These are phyloP conservation scores for Meda fulgida DNA, from an alignment of 2,797 vertebrate genomes.

Conservation along the genomic window DNA sequence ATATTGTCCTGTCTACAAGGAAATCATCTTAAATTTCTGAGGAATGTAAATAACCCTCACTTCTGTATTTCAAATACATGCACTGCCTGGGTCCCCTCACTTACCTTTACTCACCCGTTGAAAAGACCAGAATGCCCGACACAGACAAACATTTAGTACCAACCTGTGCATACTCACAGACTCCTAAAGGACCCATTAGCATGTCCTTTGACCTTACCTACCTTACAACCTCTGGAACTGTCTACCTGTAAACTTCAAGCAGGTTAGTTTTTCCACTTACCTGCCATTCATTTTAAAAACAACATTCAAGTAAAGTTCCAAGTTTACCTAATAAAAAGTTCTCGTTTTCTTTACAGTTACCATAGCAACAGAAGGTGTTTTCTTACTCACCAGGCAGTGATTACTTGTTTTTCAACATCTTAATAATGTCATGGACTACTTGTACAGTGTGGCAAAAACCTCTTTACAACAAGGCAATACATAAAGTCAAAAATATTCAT, in stretches of 20 bases:
- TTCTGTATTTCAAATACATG: background rate
- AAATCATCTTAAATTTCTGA: background rate
- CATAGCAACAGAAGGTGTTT: constrained; percentile 84
- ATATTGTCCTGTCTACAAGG: background rate
- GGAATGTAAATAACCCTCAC: background rate
- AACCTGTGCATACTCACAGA: constrained; percentile 79
- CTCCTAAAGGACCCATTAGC: constrained; percentile 61
- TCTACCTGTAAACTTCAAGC: constrained; percentile 77
- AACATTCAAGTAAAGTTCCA: constrained; percentile 82
- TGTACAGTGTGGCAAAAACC: constrained; percentile 80
- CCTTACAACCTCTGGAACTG: constrained; percentile 67
- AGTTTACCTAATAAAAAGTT: constrained; percentile 74
- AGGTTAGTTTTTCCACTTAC: constrained; percentile 80
- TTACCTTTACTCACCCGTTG: constrained; percentile 75
- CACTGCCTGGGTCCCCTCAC: constrained; percentile 62
- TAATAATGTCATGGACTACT: constrained; percentile 85
- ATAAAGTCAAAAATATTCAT: constrained; percentile 53
- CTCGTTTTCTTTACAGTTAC: constrained; percentile 75
- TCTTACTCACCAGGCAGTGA: constrained; percentile 87
- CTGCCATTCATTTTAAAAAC: constrained; percentile 76
- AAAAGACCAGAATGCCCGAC: constrained; percentile 62
- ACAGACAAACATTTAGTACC: constrained; percentile 76
- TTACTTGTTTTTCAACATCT: constrained; percentile 89
- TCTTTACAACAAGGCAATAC: constrained; percentile 68
- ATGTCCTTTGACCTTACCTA: constrained; percentile 75